phyloP scores from a whole-genome alignment of 2,797 vertebrate genomes.

The Lithobates sylvaticus region DNA sequence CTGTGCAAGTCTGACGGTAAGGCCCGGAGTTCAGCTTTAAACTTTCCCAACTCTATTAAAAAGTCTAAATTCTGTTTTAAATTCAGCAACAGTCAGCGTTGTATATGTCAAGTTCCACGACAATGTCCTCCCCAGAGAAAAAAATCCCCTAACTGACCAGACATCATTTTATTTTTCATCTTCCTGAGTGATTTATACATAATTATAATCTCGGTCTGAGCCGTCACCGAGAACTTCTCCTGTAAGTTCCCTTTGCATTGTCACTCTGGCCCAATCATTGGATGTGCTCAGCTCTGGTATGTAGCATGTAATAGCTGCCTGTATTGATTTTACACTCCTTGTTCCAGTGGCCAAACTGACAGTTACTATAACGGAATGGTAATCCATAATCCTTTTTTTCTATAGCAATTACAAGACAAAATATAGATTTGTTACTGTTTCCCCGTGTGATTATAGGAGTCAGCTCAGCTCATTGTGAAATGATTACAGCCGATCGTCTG shows the following conservation, averaged over 20 bases:
- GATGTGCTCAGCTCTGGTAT: slow-evolving; percentile 24
- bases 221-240: not conserved
- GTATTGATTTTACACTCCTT: slow-evolving; percentile 56
- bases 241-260: not conserved
- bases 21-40: no score
- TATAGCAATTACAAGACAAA: slow-evolving; percentile 52
- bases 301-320: slow-evolving; percentile 36
- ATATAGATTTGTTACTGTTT: slow-evolving; percentile 59
- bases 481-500: slow-evolving; percentile 5
- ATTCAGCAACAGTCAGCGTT: not conserved
- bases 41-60: no score
- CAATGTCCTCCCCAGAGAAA: not conserved
- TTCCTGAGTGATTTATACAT: not conserved
- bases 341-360: slow-evolving; percentile 44
- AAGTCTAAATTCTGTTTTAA: no score
- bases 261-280: slow-evolving; percentile 25
- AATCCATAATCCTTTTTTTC: slow-evolving; percentile 56
- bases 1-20: no score
- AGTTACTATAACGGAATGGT: slow-evolving; percentile 53
- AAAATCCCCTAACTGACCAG: not conserved
- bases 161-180: not conserved
- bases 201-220: not conserved
- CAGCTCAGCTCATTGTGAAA: slow-evolving; percentile 27
- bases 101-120: not conserved
- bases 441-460: slow-evolving; percentile 43